Evolutionary conservation across 2,797 vertebrate species (phyloP).

Genomic region (Macroramphosus scolopax): DNA sequence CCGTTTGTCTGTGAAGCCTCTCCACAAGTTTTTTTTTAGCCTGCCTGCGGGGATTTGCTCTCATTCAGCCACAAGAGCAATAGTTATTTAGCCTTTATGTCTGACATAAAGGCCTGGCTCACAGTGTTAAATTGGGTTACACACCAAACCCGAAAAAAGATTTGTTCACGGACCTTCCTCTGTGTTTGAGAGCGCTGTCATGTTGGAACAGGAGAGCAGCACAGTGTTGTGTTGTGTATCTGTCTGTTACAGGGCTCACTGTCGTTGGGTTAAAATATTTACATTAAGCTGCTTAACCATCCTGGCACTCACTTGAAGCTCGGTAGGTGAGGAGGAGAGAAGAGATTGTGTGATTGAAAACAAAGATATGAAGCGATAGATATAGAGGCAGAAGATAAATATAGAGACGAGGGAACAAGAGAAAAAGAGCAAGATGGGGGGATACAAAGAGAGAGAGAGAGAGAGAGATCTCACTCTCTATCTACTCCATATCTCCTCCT

Average conservation of each 20-base stretch:
- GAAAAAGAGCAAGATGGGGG: constrained; percentile 38
- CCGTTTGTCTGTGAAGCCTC: too few relatives aligned
- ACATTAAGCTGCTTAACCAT: constrained; percentile 38
- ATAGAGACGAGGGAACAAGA: constrained; percentile 59
- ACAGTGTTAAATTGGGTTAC: not conserved
- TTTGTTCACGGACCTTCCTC: not conserved
- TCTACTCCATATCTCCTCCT: constrained; percentile 53
- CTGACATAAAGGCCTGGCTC: too few relatives aligned
- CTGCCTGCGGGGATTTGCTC: not conserved
- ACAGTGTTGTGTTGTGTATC: too few relatives aligned
- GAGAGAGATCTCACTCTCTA: constrained; percentile 52
- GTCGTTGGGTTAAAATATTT: constrained; percentile 33
- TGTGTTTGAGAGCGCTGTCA: not conserved
- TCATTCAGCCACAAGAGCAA: not conserved
- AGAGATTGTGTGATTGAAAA: constrained; percentile 44
- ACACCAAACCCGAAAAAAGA: too few relatives aligned
- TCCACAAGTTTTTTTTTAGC: too few relatives aligned
- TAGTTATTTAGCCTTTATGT: too few relatives aligned
- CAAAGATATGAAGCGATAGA: constrained; percentile 47
- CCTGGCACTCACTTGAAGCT: constrained; percentile 39
- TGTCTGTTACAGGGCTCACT: not conserved
- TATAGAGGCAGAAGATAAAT: constrained; percentile 59
- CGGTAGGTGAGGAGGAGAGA: constrained; percentile 35
- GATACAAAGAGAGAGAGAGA: constrained; percentile 35
- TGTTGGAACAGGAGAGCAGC: too few relatives aligned